Evolutionary conservation across 2,888 invertebrate genomes (phyloP), one percentile per base, ranked within the genome.

Genomic region (Petrolisthes cinctipes): DNA sequence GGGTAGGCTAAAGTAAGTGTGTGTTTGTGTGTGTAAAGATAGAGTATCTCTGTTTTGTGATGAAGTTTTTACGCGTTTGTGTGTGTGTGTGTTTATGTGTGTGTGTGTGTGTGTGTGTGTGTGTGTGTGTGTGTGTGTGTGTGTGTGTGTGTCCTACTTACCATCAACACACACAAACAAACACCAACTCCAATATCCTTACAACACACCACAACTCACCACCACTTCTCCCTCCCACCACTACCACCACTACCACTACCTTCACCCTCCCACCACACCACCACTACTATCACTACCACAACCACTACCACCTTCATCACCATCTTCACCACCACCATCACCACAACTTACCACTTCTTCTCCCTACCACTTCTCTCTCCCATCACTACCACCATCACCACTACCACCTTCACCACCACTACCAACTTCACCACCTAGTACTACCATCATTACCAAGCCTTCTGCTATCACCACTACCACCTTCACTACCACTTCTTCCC

Each of bases 91-190:
- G 78, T 51, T 5, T 51, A 51, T 51, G 78, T 78, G 53, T 51
- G 78, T 78, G 53, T 51, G 78, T 51, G 78, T 78, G 78, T 17
- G 78, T 78, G 78, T 7, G 51, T 51, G 78, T 51, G 78, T 78
- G 53, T 56, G 54, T 9, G 53, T 56, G 83, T 83, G 23, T 75
- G 73, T 75, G 57, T 75, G 75, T 57, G 23, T 57, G 54, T 73
- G 37, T 57, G 83, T 57, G 20, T 83, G 83, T 17, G 57, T 57
- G 56, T 57, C 76, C 20, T 37, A 76, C 76, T 76, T 20, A 4
- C 73, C 5, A 5, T 51, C 76, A 76, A 20, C 76, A 76, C 37
- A 51, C 37, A 14, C 14, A 14, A 76, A 6, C 76, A 51, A 5
- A 76, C 76, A 20, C 37, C 51, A 76, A 9, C 78, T n/a, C 37